Base-by-base conservation (phyloP, 2,888 invertebrate genomes). In the Drosophila bunnanda region DNA sequence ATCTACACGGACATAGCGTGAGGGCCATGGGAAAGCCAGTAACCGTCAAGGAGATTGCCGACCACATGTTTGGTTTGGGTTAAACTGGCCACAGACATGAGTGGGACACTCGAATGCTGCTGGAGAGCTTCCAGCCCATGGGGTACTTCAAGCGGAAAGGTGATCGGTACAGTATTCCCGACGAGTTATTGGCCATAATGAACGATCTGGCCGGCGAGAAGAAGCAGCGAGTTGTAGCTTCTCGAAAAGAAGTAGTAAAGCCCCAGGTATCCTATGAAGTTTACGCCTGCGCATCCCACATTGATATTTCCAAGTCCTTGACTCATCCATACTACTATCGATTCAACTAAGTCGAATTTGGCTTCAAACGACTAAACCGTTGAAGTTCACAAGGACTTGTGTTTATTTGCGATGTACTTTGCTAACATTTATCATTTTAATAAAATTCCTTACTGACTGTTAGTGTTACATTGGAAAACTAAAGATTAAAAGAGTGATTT, bases 1-100 rank as follows among this genome's bases (percentile, higher is more conserved):
- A 52, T 52, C 22, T 52, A 34, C 32, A 52, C 32, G 22, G 32
- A 52, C 5, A 52, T 52, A 34, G 50, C 50, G 34, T 52, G 22
- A 34, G 32, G 22, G 15, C 50, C 20, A 34, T 52, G 15, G 50
- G 50, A 6, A 52, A 15, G 15, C 50, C 50, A 9, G 50, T 34
- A 5, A 52, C 50, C 9, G 32, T 34, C 32, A 22, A 34, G 20
- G 50, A 52, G 32, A 52, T 52, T 15, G 32, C 50, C 32, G 32
- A 52, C 5, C 34, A 52, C 22, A 15, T 52, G 50, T 2, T 3
- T 10, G 50, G 5, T 3, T 10, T 52, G 20, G 10, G 20, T 6
- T 3, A 10, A 10, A 2, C 20, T 22, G 20, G 15, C 30, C 13
- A 13, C 15, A 20, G 10, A 0, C 9, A 34, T 15, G 50, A 34